These are phyloP conservation scores for Spicauda simplicius DNA, from an alignment of 2,888 invertebrate genomes.

Conservation along the genomic window DNA sequence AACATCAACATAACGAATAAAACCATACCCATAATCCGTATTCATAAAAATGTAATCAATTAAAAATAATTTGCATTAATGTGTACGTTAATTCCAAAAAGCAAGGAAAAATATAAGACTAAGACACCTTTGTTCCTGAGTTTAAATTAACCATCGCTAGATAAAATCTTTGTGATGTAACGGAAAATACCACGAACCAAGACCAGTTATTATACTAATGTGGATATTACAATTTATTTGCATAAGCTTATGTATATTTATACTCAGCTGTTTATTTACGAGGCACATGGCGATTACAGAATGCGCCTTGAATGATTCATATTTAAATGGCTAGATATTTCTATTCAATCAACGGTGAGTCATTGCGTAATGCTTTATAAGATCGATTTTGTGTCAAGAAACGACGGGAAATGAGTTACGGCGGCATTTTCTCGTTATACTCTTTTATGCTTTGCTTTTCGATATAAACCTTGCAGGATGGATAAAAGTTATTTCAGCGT, in stretches of 20 bases:
- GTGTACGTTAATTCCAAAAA: conserved; percentile 8
- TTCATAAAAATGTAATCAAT: conserved; percentile 23
- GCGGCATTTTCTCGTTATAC: conserved; percentile 16
- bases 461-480: conserved; percentile 23
- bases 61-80: conserved; percentile 19
- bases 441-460: conserved; percentile 39
- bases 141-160: conserved; percentile 20
- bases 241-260: conserved; percentile 29
- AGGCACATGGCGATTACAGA: conserved; percentile 27
- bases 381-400: conserved; percentile 37
- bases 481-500: conserved; percentile 36
- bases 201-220: conserved; percentile 23
- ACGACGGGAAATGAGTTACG: conserved; percentile 39
- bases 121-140: conserved; percentile 11
- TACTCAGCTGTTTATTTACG: conserved; percentile 21
- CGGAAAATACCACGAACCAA: conserved; percentile 26
- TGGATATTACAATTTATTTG: conserved; percentile 23
- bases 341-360: conserved; percentile 42
- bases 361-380: conserved; percentile 39
- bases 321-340: conserved; percentile 39
- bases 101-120: conserved; percentile 6
- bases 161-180: conserved; percentile 17
- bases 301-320: conserved; percentile 45
- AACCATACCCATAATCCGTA: background rate
- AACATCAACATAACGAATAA: too few relatives aligned